phyloP scores from a whole-genome alignment of 2,797 vertebrate species.

The Oreochromis mossambicus region DNA sequence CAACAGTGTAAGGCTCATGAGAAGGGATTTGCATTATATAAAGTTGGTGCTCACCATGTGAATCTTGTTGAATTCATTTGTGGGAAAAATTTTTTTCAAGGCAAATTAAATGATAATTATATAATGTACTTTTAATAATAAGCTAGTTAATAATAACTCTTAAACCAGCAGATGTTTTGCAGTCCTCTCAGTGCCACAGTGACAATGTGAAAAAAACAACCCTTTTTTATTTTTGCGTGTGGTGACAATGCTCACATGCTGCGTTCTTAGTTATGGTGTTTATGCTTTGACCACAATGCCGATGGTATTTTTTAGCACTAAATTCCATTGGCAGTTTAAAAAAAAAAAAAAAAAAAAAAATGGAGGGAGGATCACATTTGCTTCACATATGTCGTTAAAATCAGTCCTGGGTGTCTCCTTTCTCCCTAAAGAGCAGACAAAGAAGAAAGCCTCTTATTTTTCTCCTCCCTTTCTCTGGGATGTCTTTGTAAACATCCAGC shows the following conservation, averaged over 20 bases:
- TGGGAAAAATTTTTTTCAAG: not conserved
- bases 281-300: slow-evolving; percentile 58
- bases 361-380: slow-evolving; percentile 69
- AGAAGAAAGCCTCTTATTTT: slow-evolving; percentile 56
- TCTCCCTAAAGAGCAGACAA: slow-evolving; percentile 54
- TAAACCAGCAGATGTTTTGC: slow-evolving; percentile 32
- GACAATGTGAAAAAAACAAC: slow-evolving; percentile 12
- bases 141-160: not conserved
- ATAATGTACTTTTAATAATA: not conserved
- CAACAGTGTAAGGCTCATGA: not conserved
- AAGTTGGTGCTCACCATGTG: not conserved
- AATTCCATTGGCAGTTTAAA: slow-evolving; percentile 61
- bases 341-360: slow-evolving; percentile 8
- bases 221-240: slow-evolving; percentile 47
- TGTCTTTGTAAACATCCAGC: slow-evolving; percentile 65
- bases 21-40: slow-evolving; percentile 1
- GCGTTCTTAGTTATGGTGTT: slow-evolving; percentile 57
- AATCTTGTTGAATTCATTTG: not conserved
- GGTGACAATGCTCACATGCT: slow-evolving; percentile 54
- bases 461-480: slow-evolving; percentile 52
- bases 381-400: slow-evolving; percentile 75
- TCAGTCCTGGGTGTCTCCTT: slow-evolving; percentile 63
- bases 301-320: slow-evolving; percentile 57
- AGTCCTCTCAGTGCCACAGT: not conserved
- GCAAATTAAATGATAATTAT: not conserved